Conservation (phyloP, 2,797 vertebrate genomes). For the Arremon brunneinucha region DNA sequence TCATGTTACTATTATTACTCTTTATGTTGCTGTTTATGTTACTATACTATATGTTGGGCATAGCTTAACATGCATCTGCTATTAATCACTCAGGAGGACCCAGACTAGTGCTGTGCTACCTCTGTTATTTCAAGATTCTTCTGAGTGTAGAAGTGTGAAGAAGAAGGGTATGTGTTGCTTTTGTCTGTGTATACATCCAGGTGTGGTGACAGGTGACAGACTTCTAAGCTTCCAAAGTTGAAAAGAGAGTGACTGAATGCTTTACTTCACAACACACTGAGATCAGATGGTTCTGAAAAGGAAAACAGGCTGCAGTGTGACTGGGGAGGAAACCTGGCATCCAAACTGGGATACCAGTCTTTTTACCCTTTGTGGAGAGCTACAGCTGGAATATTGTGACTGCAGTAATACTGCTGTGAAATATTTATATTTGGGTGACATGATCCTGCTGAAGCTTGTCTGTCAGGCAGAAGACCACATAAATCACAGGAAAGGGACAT, state of each 20-base stretch:
- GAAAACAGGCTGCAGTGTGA: not conserved
- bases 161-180: not conserved
- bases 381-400: not conserved
- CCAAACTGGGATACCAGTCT: not conserved
- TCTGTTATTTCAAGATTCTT: not conserved
- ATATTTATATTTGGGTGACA: not conserved
- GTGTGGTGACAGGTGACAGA: conserved; percentile 11
- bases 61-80: not conserved
- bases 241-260: not conserved
- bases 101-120: not conserved
- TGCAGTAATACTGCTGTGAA: not conserved
- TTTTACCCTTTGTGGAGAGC: not conserved
- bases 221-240: not conserved
- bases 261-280: conserved; percentile 1
- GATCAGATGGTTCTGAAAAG: conserved; percentile 52
- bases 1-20: not conserved
- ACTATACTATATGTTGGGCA: not conserved
- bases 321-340: not conserved
- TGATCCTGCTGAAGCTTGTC: not conserved
- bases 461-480: not conserved
- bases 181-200: not conserved
- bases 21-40: not conserved
- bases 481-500: not conserved
- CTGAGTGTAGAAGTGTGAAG: not conserved
- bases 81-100: not conserved